Percentiles rank a stretch among this genome's conserved stretches.
Conservation (phyloP, 1,140 invertebrate species). For the Macrobrachium nipponense region DNA sequence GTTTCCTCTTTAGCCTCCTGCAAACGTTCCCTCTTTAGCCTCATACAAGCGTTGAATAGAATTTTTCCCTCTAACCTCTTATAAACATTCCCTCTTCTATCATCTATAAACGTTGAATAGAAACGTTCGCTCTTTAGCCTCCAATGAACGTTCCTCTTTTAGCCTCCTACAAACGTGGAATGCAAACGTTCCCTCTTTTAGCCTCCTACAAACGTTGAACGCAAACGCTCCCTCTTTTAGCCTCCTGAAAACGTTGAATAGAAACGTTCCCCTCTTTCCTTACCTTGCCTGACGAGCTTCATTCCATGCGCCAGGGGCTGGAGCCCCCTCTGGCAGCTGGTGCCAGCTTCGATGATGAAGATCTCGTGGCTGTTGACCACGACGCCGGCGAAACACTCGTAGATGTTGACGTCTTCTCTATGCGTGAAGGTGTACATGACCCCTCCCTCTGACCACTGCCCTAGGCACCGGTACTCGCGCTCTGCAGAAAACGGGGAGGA, state of each 20-base stretch:
- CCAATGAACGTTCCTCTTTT: too few relatives aligned
- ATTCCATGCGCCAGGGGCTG: conserved; percentile 76
- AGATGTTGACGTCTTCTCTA: conserved; percentile 75
- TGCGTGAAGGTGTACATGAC: conserved; percentile 80
- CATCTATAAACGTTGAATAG: too few relatives aligned
- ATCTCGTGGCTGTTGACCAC: conserved; percentile 75
- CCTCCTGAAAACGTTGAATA: too few relatives aligned
- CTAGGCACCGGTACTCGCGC: conserved; percentile 78
- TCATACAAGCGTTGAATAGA: too few relatives aligned
- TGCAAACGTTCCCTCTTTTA: not conserved
- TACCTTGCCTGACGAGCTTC: conserved; percentile 67
- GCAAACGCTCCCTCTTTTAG: not conserved
- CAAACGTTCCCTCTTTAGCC: not conserved
- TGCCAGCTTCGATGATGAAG: conserved; percentile 79
- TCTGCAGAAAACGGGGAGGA: conserved; percentile 69
- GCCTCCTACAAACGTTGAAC: too few relatives aligned
- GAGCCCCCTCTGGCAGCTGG: conserved; percentile 77
- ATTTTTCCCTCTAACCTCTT: too few relatives aligned
- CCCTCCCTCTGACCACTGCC: conserved; percentile 78
- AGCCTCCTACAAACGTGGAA: not conserved
- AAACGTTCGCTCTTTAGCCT: too few relatives aligned
- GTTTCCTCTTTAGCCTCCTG: not conserved
- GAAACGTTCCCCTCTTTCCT: not conserved
- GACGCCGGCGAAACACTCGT: conserved; percentile 80
- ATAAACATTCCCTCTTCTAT: too few relatives aligned